phyloP scores from a whole-genome alignment of 2,888 invertebrate species.

The Apotomis betuletana region DNA sequence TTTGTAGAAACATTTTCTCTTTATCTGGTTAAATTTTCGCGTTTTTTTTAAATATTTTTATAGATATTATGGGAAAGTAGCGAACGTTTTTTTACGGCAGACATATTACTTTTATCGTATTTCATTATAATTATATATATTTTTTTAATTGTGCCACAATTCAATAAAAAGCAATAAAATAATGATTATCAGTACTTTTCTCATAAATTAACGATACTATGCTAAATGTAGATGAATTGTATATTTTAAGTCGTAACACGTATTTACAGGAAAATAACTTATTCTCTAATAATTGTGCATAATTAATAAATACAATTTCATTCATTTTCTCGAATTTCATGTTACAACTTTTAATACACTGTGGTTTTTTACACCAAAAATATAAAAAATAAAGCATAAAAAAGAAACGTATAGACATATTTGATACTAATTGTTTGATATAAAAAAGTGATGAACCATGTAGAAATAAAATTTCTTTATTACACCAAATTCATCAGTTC shows the following conservation, averaged over 20 bases:
- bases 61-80: too few species aligned
- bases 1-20: too few species aligned
- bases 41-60: too few species aligned
- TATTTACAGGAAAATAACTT: conserved; percentile 43
- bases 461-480: too few species aligned
- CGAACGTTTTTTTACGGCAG: too few species aligned
- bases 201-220: conserved; percentile 36
- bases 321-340: conserved; percentile 12
- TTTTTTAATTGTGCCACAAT: conserved; percentile 21
- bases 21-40: too few species aligned
- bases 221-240: conserved; percentile 32
- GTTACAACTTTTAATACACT: conserved; percentile 28
- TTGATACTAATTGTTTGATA: not conserved
- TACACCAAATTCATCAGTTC: too few species aligned
- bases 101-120: too few species aligned
- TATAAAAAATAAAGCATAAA: not conserved
- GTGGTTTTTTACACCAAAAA: conserved; percentile 13
- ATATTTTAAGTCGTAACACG: conserved; percentile 39
- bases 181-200: conserved; percentile 39
- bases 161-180: conserved; percentile 15
- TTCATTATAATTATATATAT: not conserved
- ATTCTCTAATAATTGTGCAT: conserved; percentile 35
- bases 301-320: conserved; percentile 26
- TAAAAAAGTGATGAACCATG: too few species aligned
- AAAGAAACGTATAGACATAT: not conserved